These are phyloP conservation scores for Aphelinus certus DNA, from an alignment of 1,140 invertebrate genomes.

Conservation along the genomic window DNA sequence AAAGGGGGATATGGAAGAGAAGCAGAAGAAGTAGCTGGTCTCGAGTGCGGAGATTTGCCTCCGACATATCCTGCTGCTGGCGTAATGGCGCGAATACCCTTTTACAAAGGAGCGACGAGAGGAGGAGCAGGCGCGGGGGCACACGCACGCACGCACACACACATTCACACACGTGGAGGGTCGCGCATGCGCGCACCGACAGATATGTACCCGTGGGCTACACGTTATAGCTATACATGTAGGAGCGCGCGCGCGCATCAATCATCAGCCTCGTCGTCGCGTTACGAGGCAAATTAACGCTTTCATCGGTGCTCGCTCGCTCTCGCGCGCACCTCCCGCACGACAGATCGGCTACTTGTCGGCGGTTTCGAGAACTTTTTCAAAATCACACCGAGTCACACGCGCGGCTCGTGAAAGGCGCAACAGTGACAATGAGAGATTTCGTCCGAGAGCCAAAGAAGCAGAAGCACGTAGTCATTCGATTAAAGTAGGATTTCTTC, in stretches of 20 bases:
- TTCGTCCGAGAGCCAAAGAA: not conserved
- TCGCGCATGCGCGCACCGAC: slow-evolving; percentile 17
- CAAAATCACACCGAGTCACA: slow-evolving; percentile 4
- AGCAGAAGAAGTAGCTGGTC: not conserved
- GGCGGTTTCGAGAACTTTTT: slow-evolving; percentile 9
- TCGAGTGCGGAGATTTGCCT: slow-evolving; percentile 16
- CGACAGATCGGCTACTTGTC: too few species aligned
- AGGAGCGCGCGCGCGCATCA: slow-evolving; percentile 17
- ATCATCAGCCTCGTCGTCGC: slow-evolving; percentile 24
- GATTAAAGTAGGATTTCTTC: slow-evolving; percentile 39
- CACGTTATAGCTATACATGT: not conserved
- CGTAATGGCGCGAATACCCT: slow-evolving; percentile 20
- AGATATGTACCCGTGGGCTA: not conserved
- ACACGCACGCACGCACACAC: too few species aligned
- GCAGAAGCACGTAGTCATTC: slow-evolving; percentile 35
- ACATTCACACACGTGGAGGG: not conserved
- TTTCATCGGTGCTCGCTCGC: slow-evolving; percentile 7
- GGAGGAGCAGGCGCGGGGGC: too few species aligned
- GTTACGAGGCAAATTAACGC: slow-evolving; percentile 33
- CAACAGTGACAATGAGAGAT: slow-evolving; percentile 15
- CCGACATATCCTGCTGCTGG: not conserved
- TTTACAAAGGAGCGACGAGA: too few species aligned
- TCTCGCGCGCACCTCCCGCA: not conserved
- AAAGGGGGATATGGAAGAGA: not conserved
- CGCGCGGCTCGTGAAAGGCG: slow-evolving; percentile 16